Evolutionary conservation across 2,113 vertebrate genomes (phyloP).

Genomic region (Daphoenositta chrysoptera): DNA sequence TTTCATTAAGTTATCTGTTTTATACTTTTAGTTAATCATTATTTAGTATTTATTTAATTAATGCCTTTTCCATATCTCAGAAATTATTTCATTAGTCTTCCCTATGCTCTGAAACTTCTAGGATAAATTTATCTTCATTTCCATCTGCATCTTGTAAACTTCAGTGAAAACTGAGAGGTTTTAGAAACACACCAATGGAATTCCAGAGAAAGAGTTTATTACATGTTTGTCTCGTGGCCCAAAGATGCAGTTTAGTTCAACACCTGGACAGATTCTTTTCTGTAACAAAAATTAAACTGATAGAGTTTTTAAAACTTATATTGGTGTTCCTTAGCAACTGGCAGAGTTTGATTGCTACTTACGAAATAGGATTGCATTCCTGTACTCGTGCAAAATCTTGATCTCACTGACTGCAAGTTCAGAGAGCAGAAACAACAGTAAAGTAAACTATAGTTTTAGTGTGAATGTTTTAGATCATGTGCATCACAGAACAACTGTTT

Average conservation of each 20-base stretch:
- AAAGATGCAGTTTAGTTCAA: neutral
- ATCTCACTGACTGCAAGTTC: neutral
- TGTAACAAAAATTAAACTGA: neutral
- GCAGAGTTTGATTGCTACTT: neutral
- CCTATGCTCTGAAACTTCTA: neutral
- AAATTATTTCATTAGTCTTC: neutral
- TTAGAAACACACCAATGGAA: neutral
- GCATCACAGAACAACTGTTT: neutral
- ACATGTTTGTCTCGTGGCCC: neutral
- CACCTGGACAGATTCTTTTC: neutral
- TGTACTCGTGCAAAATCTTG: neutral
- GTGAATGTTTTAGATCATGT: neutral
- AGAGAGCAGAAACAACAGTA: neutral
- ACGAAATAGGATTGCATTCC: neutral
- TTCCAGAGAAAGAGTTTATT: neutral
- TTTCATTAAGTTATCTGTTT: slow-evolving; percentile 19
- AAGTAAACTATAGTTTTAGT: neutral
- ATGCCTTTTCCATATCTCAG: neutral
- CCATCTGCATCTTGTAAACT: neutral
- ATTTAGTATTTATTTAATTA: neutral
- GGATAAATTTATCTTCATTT: neutral
- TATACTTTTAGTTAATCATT: neutral
- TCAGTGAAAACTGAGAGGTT: neutral
- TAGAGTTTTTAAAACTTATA: neutral
- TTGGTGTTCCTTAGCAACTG: neutral